Evolutionary conservation across 2,888 invertebrate genomes (phyloP).

Genomic region (Heliconius ismenius): DNA sequence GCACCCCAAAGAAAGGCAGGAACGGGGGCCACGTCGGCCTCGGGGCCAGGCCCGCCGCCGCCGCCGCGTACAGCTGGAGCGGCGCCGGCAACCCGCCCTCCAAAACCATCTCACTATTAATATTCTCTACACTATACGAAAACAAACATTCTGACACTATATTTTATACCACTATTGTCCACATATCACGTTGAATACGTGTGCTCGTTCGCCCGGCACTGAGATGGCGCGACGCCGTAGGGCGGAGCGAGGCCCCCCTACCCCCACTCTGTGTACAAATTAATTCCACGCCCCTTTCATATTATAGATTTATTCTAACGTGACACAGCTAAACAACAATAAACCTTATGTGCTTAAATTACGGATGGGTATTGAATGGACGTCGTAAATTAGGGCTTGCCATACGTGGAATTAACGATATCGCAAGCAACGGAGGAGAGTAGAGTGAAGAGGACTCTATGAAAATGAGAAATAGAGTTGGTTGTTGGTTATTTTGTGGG

Average conservation of each 20-base stretch:
- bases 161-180: constrained; percentile 37
- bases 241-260: constrained; percentile 69
- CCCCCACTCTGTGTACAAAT: constrained; percentile 68
- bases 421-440: constrained; percentile 56
- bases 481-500: constrained; percentile 51
- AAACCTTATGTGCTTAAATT: constrained; percentile 72
- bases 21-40: constrained; percentile 84
- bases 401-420: constrained; percentile 77
- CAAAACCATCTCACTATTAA: constrained; percentile 82
- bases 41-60: constrained; percentile 83
- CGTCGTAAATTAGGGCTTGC: constrained; percentile 74
- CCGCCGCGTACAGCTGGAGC: constrained; percentile 86
- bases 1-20: constrained; percentile 82
- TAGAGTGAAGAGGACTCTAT: constrained; percentile 61
- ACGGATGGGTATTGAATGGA: constrained; percentile 75
- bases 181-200: constrained; percentile 47
- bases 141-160: constrained; percentile 62
- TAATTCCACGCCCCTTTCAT: constrained; percentile 80
- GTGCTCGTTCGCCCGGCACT: constrained; percentile 67
- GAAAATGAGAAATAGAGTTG: constrained; percentile 51
- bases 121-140: constrained; percentile 61
- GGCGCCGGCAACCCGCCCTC: constrained; percentile 86
- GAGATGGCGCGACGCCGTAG: constrained; percentile 73
- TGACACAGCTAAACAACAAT: constrained; percentile 70
- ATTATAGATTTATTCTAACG: constrained; percentile 80